These are phyloP conservation scores for Meloidogyne chitwoodi DNA, from an alignment of 1,140 invertebrate species.

Conservation along the genomic window DNA sequence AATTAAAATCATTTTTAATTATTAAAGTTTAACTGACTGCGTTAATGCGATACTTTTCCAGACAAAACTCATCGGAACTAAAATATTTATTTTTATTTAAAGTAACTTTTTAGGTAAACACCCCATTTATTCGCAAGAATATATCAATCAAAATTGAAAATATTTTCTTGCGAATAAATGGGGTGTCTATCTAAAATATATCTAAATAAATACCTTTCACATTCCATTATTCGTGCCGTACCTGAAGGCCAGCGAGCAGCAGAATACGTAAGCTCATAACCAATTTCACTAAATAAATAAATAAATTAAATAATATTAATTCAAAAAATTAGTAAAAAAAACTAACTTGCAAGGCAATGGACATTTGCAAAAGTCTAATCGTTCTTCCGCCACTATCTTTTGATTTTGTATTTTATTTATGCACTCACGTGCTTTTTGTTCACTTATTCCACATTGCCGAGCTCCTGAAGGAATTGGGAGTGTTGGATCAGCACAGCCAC, in stretches of 20 bases:
- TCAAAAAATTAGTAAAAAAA: background rate
- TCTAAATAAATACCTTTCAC: slow-evolving; percentile 16
- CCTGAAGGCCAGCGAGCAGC: slow-evolving; percentile 58
- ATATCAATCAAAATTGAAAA: too few relatives aligned
- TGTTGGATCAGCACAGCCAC: slow-evolving; percentile 58
- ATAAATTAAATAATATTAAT: background rate
- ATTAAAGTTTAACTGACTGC: slow-evolving; percentile 42
- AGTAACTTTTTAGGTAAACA: too few relatives aligned
- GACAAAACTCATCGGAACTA: slow-evolving; percentile 50
- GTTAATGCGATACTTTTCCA: slow-evolving; percentile 58
- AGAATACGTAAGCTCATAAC: slow-evolving; percentile 58
- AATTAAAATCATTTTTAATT: slow-evolving; percentile 24
- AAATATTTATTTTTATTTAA: background rate
- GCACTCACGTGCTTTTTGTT: slow-evolving; percentile 51
- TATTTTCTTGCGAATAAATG: too few relatives aligned
- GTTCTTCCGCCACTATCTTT: slow-evolving; percentile 47
- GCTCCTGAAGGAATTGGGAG: slow-evolving; percentile 29
- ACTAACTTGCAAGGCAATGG: slow-evolving; percentile 56
- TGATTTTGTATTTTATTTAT: slow-evolving; percentile 52
- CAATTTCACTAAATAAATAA: slow-evolving; percentile 47
- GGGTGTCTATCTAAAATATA: too few relatives aligned
- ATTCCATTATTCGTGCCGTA: slow-evolving; percentile 49
- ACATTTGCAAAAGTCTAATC: slow-evolving; percentile 47
- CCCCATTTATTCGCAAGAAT: too few relatives aligned
- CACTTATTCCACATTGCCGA: slow-evolving; percentile 38